phyloP scores from a whole-genome alignment of 1,140 invertebrate genomes.

The Heliconius hewitsoni region DNA sequence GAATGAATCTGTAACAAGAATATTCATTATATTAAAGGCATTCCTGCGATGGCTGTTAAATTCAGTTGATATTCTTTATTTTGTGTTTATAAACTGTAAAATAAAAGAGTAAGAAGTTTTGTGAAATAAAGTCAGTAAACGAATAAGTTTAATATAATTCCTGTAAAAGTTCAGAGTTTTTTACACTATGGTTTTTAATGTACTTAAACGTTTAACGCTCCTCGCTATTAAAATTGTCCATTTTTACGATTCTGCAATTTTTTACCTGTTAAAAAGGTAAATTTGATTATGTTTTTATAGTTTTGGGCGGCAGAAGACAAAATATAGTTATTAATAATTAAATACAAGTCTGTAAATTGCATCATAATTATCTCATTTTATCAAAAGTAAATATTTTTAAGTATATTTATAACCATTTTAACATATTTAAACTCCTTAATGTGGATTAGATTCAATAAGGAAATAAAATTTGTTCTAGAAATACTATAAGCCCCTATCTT shows the following conservation, averaged over 20 bases:
- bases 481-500: background rate
- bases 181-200: slow-evolving; percentile 23
- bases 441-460: too few relatives aligned
- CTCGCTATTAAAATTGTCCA: slow-evolving; percentile 41
- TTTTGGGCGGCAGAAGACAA: background rate
- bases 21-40: too few relatives aligned
- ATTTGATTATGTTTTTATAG: background rate
- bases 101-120: background rate
- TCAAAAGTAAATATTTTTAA: too few relatives aligned
- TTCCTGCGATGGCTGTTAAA: background rate
- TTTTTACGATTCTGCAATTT: slow-evolving; percentile 34
- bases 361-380: too few relatives aligned
- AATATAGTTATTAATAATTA: too few relatives aligned
- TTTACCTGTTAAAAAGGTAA: background rate
- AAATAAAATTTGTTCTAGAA: too few relatives aligned
- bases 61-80: background rate
- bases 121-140: background rate
- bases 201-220: slow-evolving; percentile 30
- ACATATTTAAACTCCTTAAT: too few relatives aligned
- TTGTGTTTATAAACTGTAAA: background rate
- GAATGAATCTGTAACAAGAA: background rate
- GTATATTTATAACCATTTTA: too few relatives aligned
- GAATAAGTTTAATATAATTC: background rate
- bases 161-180: slow-evolving; percentile 24
- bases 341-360: too few relatives aligned